Percentiles rank a stretch among this genome's conserved stretches.
Evolutionary conservation across 2,888 invertebrate genomes (phyloP).

Genomic region (Diogma glabrata): DNA sequence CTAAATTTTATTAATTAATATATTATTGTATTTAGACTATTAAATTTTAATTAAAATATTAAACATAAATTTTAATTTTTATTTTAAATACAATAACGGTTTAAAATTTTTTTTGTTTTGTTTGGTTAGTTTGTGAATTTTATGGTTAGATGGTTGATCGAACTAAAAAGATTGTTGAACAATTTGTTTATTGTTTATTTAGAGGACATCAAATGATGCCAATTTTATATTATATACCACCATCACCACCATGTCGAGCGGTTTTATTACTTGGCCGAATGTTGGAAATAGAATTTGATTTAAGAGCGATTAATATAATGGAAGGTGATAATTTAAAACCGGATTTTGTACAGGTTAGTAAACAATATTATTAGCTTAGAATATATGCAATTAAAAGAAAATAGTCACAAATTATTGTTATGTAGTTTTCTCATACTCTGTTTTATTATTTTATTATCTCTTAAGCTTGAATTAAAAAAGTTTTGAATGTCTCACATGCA

Average conservation of each 20-base stretch:
- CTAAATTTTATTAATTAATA: too few species aligned
- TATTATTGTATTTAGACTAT: too few species aligned
- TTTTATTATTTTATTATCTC: too few species aligned
- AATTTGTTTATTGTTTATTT: slow-evolving; percentile 35
- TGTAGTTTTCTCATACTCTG: too few species aligned
- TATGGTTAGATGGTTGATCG: slow-evolving; percentile 6
- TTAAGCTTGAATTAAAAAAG: too few species aligned
- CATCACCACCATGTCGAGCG: slow-evolving; percentile 48
- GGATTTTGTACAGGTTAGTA: slow-evolving; percentile 44
- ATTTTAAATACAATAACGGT: too few species aligned
- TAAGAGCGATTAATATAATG: slow-evolving; percentile 43
- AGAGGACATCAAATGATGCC: slow-evolving; percentile 36
- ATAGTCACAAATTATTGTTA: too few species aligned
- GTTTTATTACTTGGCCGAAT: slow-evolving; percentile 46
- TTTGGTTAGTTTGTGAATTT: slow-evolving; percentile 2
- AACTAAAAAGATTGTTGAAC: slow-evolving; percentile 32
- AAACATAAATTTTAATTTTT: too few species aligned
- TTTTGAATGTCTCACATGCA: too few species aligned
- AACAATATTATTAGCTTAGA: too few species aligned
- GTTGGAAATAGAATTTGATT: slow-evolving; percentile 46
- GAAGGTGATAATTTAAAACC: slow-evolving; percentile 47
- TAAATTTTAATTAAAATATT: too few species aligned
- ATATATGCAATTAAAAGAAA: too few species aligned
- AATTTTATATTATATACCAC: slow-evolving; percentile 43
- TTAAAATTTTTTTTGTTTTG: background rate